Evolutionary conservation across 2,888 invertebrate species (phyloP), one percentile per base, ranked within the genome.

Genomic region (Drosophila anceps): DNA sequence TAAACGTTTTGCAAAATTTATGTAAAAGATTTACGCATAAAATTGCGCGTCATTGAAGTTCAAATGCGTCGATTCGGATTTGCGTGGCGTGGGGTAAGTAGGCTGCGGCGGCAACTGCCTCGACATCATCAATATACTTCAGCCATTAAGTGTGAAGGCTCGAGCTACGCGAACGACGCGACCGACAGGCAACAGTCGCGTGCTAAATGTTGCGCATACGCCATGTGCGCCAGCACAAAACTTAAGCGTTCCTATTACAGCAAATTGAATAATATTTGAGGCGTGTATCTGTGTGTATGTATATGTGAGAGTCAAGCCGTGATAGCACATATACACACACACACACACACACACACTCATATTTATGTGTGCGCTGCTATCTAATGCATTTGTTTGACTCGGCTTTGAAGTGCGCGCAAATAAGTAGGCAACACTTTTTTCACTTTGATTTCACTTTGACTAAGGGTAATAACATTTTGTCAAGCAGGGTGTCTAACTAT

Each of bases 1-100:
- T 79, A 87, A 85, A 87, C 82, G 84, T 80, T 81, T 73, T 75
- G 77, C 73, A 60, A 80, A 86, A 87, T 87, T 88, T 87, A 87
- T 87, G 86, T 88, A 88, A 88, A 87, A 81, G 88, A 84, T 84
- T 87, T 82, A 84, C 84, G 86, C 86, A 87, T 87, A 88, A 87
- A 87, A 87, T 84, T 84, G 88, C 88, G 86, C 86, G 79, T 88
- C 86, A 86, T 88, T 86, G 86, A 82, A 84, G 86, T 86, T 86
- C 82, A 84, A 86, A 84, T 85, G 77, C 82, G 74, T 57, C 68
- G 76, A 82, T 86, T 81, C 84, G 72, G 77, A 79, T 83, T 79
- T 76, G 73, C 50, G 9, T 10, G 27, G 39, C 8, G 0, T n/a
- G 12, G 31, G 18, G 20, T 5, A 10, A 12, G 24, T 24, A 15